These are phyloP conservation scores for Meda fulgida DNA, from an alignment of 2,797 vertebrate genomes.

Conservation along the genomic window DNA sequence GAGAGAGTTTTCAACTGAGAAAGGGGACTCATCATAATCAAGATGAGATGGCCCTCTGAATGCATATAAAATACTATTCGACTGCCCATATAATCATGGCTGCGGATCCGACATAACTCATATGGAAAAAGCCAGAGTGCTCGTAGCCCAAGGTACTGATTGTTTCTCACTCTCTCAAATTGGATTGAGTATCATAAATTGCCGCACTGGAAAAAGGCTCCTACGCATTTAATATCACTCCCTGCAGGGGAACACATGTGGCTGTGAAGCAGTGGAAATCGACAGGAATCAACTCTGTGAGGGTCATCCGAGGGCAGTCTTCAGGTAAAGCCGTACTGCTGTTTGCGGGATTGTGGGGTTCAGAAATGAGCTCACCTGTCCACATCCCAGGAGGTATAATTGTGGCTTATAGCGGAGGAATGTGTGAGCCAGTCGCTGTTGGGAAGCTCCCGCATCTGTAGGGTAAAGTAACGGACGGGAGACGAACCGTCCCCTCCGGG, in stretches of 20 bases:
- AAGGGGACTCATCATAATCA: conserved; percentile 61
- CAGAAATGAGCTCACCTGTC: conserved; percentile 79
- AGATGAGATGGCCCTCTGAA: conserved; percentile 62
- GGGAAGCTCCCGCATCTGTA: conserved; percentile 88
- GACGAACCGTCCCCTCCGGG: conserved; percentile 88
- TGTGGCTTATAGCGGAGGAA: conserved; percentile 85
- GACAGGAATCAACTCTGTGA: conserved; percentile 25
- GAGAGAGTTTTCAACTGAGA: conserved; percentile 57
- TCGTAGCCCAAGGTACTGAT: conserved; percentile 41
- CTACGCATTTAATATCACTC: conserved; percentile 60
- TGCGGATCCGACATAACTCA: conserved; percentile 51
- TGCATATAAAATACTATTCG: conserved; percentile 64
- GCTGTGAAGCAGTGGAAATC: conserved; percentile 16
- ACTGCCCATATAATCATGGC: conserved; percentile 59
- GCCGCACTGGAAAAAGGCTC: conserved; percentile 48
- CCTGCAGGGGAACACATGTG: conserved; percentile 25
- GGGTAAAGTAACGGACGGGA: conserved; percentile 89
- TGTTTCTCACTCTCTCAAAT: conserved; percentile 53
- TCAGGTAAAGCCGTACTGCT: not conserved
- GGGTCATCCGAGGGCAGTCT: not conserved
- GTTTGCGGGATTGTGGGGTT: not conserved
- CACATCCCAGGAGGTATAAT: conserved; percentile 80
- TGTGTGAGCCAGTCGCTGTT: conserved; percentile 83
- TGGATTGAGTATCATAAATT: conserved; percentile 52
- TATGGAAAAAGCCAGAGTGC: conserved; percentile 43